phyloP scores from a whole-genome alignment of 2,797 vertebrate genomes.

The Falco rusticolus region DNA sequence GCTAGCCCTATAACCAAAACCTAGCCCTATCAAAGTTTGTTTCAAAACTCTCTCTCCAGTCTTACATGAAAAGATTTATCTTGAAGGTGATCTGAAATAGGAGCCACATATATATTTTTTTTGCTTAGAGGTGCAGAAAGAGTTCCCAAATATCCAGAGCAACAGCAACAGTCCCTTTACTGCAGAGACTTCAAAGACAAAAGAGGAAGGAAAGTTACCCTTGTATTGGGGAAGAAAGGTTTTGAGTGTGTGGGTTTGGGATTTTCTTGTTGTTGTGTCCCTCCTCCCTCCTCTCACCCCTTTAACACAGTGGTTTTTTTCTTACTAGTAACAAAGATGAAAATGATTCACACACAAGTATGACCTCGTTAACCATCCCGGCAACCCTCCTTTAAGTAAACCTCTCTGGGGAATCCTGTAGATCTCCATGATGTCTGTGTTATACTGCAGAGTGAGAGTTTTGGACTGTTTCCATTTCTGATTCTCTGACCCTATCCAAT shows the following conservation, averaged over 20 bases:
- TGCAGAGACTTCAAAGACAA: background rate
- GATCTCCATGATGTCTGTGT: background rate
- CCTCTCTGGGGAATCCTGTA: background rate
- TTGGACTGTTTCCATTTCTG: conserved; percentile 14
- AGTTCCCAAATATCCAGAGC: background rate
- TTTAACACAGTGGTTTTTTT: background rate
- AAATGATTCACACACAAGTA: conserved; percentile 5
- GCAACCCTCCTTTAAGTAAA: background rate
- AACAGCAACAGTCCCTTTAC: background rate
- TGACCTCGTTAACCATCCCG: background rate
- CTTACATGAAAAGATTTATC: background rate
- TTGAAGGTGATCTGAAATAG: background rate
- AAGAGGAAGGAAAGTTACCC: background rate
- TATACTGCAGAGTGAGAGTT: background rate
- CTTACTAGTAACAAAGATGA: background rate
- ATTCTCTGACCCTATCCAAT: background rate
- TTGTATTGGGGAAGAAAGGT: background rate
- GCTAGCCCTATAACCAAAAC: background rate
- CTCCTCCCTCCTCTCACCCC: fast-evolving
- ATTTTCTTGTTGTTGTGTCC: background rate
- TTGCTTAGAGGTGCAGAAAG: background rate
- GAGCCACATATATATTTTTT: background rate
- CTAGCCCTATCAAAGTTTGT: background rate
- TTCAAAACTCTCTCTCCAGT: background rate
- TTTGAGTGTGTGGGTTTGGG: background rate